phyloP scores from a whole-genome alignment of 2,113 vertebrate species.

The Butorides virescens region DNA sequence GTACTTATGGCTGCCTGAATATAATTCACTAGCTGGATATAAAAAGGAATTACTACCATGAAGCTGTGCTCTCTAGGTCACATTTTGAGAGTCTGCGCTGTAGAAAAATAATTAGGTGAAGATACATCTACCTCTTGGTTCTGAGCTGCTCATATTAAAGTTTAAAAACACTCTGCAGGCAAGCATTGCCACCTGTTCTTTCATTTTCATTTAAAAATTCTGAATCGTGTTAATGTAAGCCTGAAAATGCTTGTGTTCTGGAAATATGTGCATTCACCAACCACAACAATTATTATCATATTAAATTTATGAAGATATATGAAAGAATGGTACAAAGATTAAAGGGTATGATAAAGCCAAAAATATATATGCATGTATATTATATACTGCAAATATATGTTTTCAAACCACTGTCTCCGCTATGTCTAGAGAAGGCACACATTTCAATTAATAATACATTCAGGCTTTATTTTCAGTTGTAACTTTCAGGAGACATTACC shows the following conservation, averaged over 20 bases:
- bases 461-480: conserved; percentile 35
- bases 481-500: conserved; percentile 39
- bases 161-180: conserved; percentile 8
- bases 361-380: conserved; percentile 30
- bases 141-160: neutral
- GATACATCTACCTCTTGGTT: neutral
- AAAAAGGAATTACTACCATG: conserved; percentile 21
- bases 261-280: conserved; percentile 7
- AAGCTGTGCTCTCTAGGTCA: neutral
- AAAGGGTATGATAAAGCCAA: conserved; percentile 58
- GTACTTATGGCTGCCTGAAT: conserved; percentile 3
- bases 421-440: conserved; percentile 49
- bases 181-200: conserved; percentile 45
- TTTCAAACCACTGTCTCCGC: conserved; percentile 71
- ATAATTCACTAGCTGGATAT: conserved; percentile 23
- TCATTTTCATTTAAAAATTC: conserved; percentile 28
- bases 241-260: conserved; percentile 10
- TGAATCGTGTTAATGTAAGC: neutral
- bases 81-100: neutral
- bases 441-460: conserved; percentile 60
- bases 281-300: conserved; percentile 50
- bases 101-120: conserved; percentile 37
- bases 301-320: conserved; percentile 50
- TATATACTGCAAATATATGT: neutral
- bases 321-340: conserved; percentile 46